Percentiles rank a stretch among this genome's conserved stretches.
Conservation (phyloP, 2,113 vertebrate genomes). For the Macrotis lagotis region DNA sequence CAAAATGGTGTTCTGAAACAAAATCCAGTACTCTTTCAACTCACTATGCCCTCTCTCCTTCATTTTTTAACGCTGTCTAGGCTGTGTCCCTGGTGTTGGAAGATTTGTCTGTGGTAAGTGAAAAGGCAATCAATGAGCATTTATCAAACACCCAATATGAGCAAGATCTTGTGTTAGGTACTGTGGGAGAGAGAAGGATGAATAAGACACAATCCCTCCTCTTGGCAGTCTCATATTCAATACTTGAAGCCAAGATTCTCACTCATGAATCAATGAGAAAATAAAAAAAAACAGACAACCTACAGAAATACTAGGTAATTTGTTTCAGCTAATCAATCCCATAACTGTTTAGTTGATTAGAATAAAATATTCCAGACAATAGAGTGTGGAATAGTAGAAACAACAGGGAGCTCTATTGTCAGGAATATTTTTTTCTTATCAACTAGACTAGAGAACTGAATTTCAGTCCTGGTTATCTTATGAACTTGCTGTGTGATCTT, state of each 20-base stretch:
- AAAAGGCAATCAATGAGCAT: not conserved
- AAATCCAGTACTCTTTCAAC: not conserved
- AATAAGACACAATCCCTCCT: not conserved
- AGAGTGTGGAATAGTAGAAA: not conserved
- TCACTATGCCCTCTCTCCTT: not conserved
- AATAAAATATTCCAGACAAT: not conserved
- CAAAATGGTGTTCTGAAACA: not conserved
- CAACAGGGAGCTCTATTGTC: not conserved
- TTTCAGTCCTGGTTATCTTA: not conserved
- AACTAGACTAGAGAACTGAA: not conserved
- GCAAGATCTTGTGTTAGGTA: not conserved
- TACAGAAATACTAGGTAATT: not conserved
- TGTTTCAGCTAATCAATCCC: not conserved
- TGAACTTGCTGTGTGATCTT: not conserved
- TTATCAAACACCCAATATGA: not conserved
- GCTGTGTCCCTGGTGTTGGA: not conserved
- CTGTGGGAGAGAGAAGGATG: not conserved
- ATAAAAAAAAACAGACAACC: not conserved
- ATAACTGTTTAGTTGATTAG: not conserved
- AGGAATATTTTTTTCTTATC: too few species aligned
- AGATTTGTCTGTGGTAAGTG: not conserved
- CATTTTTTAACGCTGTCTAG: not conserved
- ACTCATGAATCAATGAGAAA: not conserved
- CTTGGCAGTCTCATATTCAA: not conserved
- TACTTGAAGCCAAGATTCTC: not conserved